phyloP scores from a whole-genome alignment of 2,888 invertebrate genomes.

The Hypsopygia costalis region DNA sequence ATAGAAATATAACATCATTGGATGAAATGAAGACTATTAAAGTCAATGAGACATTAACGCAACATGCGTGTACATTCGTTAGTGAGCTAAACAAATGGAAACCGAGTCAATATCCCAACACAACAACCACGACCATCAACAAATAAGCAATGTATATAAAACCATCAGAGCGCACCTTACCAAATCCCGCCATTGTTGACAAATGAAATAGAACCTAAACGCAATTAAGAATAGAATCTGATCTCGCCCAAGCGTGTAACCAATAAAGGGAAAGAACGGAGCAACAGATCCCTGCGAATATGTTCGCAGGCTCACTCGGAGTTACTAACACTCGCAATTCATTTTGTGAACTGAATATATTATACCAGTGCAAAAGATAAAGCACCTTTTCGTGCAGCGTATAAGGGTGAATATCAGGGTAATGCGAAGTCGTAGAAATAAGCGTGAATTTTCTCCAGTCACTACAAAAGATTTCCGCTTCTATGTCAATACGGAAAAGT shows the following conservation, averaged over 20 bases:
- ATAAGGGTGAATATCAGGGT: slow-evolving; percentile 54
- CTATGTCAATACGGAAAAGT: slow-evolving; percentile 35
- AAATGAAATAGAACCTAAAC: slow-evolving; percentile 57
- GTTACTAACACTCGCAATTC: slow-evolving; percentile 80
- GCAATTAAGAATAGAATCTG: slow-evolving; percentile 52
- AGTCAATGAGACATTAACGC: not conserved
- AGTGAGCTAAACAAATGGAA: slow-evolving; percentile 19
- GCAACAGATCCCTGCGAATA: slow-evolving; percentile 78
- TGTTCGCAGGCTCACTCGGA: slow-evolving; percentile 77
- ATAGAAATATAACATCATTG: too few relatives aligned
- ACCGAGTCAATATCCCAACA: slow-evolving; percentile 49
- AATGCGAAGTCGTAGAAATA: slow-evolving; percentile 53
- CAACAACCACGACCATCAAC: slow-evolving; percentile 48
- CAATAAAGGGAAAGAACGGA: slow-evolving; percentile 67
- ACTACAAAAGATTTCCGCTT: slow-evolving; percentile 41
- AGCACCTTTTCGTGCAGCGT: slow-evolving; percentile 43
- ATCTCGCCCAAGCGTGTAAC: slow-evolving; percentile 52
- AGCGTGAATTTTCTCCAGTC: slow-evolving; percentile 42
- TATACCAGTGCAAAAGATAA: slow-evolving; percentile 53
- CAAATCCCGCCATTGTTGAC: slow-evolving; percentile 40
- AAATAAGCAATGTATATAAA: slow-evolving; percentile 58
- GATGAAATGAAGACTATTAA: not conserved
- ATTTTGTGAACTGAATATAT: slow-evolving; percentile 80
- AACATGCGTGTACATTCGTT: not conserved
- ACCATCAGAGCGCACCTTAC: slow-evolving; percentile 49